Evolutionary conservation across 2,113 vertebrate species (phyloP), one percentile per base, ranked within the genome.

Genomic region (Megaceryle torquata): DNA sequence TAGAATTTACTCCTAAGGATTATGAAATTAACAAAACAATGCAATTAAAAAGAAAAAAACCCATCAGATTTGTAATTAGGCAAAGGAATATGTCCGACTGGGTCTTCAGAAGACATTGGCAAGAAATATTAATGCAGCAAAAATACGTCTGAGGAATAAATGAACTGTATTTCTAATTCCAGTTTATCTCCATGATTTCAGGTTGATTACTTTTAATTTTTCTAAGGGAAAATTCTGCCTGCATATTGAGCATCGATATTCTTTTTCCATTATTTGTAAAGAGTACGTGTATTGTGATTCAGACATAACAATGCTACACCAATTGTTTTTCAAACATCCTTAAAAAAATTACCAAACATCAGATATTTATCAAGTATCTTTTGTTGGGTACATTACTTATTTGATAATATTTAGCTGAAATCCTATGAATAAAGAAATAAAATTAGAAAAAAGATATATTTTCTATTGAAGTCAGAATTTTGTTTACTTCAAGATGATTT

Each of bases 181-280:
- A 69, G 26, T 79, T 26, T 51, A 59, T 63, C 37, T 75, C 44
- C 3, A 13, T 61, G 13, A 71, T 71, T 93, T 81, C 35, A 61
- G 22, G 53, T 76, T 35, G 31, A 75, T 41, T 71, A 48, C 6
- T 44, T 8, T 67, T 41, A 79, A 68, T 48, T 82, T 72, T 87
- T 21, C 82, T 35, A 75, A 7, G 48, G 12, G 19, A 91, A 87
- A 89, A 48, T 81, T 10, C 12, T 56, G 39, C 43, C 51, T 78
- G 17, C 0, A 2, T 5, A 29, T 1, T 4, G 41, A 74, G 8
- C 7, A 43, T 1, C 2, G 6, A 13, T 25, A 12, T 24, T 84
- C 0, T 54, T 82, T 89, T 74, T 70, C 18, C 4, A 18, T 57
- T 78, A 61, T 16, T 71, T 57, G 12, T 77, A 74, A 48, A 70